Evolutionary conservation across 2,888 invertebrate genomes (phyloP).

Genomic region (Polydrusus tereticollis): DNA sequence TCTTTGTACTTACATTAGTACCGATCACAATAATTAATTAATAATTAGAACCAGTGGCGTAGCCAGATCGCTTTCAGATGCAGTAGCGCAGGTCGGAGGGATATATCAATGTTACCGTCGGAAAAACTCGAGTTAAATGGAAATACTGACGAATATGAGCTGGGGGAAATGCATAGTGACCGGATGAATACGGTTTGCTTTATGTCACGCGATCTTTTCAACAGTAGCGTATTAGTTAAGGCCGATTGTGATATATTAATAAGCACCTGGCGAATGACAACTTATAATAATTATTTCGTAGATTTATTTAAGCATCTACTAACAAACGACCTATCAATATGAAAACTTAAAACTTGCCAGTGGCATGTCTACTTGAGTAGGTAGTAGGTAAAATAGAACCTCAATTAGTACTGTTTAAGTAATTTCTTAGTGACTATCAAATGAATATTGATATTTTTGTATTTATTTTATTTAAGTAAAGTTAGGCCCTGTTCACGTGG

Average conservation of each 20-base stretch:
- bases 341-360: neutral
- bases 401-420: no score
- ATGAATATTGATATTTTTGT: no score
- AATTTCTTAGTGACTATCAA: no score
- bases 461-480: no score
- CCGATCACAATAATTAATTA: neutral
- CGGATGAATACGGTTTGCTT: no score
- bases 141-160: no score
- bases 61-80: neutral
- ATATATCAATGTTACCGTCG: no score
- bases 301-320: neutral
- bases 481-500: no score
- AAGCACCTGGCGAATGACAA: conserved; percentile 1
- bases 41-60: neutral
- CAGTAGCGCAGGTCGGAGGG: no score
- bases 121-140: no score
- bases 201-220: neutral
- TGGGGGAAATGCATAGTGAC: no score
- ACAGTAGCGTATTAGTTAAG: neutral
- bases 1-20: neutral
- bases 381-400: no score
- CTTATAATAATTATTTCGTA: neutral
- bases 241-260: neutral
- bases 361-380: neutral
- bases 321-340: neutral